Evolutionary conservation across 2,888 invertebrate genomes (phyloP).

Genomic region (Nasonovia ribisnigri): DNA sequence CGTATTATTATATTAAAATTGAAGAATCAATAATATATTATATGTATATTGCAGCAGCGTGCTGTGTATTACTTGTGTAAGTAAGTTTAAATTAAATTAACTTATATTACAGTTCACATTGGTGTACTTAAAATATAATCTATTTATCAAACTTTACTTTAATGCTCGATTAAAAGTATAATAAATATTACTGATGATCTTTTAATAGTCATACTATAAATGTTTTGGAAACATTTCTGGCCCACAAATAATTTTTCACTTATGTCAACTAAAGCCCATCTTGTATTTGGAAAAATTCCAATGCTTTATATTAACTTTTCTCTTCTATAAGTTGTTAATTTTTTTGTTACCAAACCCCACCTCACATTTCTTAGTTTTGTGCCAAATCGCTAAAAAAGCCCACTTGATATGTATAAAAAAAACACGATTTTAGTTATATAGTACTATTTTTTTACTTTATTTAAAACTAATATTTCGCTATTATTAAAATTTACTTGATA

Average conservation of each 20-base stretch:
- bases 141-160: not conserved
- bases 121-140: not conserved
- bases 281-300: conserved; percentile 24
- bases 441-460: not conserved
- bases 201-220: conserved; percentile 12
- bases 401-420: not conserved
- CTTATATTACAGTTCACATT: not conserved
- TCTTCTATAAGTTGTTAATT: not conserved
- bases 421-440: not conserved
- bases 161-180: not conserved
- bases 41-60: not conserved
- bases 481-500: not conserved
- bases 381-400: conserved; percentile 27
- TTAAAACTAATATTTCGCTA: not conserved
- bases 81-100: not conserved
- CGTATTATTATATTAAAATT: not conserved
- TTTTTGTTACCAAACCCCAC: not conserved
- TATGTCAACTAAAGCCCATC: conserved; percentile 23
- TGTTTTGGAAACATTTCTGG: not conserved
- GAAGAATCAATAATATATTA: not conserved
- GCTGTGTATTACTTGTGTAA: not conserved
- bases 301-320: conserved; percentile 20
- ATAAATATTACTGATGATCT: not conserved
- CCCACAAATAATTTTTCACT: conserved; percentile 11
- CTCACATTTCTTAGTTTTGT: not conserved